phyloP scores from a whole-genome alignment of 1,140 invertebrate genomes.

The Choristoneura fumiferana region DNA sequence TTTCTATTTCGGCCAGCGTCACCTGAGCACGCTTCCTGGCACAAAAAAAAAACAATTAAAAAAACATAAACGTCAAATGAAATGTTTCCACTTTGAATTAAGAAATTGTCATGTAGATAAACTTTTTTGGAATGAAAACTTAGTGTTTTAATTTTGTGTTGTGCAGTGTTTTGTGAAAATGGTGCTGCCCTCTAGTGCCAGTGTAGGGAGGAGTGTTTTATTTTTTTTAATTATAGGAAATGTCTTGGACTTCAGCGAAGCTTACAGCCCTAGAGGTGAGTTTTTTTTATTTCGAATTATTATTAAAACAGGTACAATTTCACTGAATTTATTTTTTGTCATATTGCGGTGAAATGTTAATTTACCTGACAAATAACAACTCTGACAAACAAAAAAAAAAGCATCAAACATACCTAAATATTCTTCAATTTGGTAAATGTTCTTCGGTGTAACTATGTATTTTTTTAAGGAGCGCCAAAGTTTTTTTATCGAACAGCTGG shows the following conservation, averaged over 20 bases:
- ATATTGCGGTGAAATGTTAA: too few species aligned
- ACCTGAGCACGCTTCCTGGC: constrained; percentile 35
- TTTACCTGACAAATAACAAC: too few species aligned
- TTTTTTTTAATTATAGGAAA: constrained; percentile 6
- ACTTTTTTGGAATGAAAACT: not conserved
- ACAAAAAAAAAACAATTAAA: constrained; percentile 21
- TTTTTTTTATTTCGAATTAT: not conserved
- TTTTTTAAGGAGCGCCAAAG: too few species aligned
- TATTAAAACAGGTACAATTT: too few species aligned
- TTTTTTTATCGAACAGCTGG: too few species aligned
- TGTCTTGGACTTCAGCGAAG: constrained; percentile 1
- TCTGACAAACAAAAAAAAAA: too few species aligned
- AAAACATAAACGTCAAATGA: too few species aligned
- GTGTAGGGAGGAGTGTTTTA: constrained; percentile 1
- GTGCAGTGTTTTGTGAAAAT: constrained; percentile 11
- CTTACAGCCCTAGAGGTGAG: constrained; percentile 10
- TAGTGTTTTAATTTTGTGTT: constrained; percentile 1
- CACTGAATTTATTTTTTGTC: not conserved
- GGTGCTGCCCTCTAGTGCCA: not conserved
- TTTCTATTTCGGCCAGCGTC: constrained; percentile 60
- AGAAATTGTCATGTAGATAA: too few species aligned
- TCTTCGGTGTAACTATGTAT: not conserved
- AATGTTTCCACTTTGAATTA: too few species aligned
- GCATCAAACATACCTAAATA: not conserved
- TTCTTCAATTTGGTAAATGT: not conserved